Evolutionary conservation across 2,113 vertebrate genomes (phyloP).

Genomic region (Sebastes fasciatus): DNA sequence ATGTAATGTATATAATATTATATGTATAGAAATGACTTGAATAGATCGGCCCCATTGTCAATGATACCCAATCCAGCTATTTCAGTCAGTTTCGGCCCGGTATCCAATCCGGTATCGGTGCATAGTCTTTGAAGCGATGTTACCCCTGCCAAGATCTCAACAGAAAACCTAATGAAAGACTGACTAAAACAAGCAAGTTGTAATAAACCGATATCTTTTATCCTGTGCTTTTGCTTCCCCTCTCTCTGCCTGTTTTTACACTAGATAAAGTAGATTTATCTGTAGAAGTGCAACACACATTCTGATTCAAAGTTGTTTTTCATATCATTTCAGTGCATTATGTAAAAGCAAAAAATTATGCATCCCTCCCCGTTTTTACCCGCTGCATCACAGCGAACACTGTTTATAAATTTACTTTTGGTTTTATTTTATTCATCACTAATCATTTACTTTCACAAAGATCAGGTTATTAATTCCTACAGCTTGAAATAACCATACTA

Average conservation of each 20-base stretch:
- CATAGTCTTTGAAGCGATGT: not conserved
- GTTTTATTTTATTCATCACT: not conserved
- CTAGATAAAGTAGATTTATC: no score
- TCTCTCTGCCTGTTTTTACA: not conserved
- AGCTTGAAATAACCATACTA: slow-evolving; percentile 2
- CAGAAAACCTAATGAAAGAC: not conserved
- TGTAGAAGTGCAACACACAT: no score
- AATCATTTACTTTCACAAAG: slow-evolving; percentile 21
- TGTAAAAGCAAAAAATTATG: not conserved
- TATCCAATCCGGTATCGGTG: no score
- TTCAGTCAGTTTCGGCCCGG: no score
- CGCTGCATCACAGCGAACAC: not conserved
- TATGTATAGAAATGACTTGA: no score
- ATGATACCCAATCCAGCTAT: no score
- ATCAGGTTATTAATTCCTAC: slow-evolving; percentile 13
- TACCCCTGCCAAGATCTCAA: not conserved
- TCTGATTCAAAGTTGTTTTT: no score
- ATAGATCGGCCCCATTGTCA: no score
- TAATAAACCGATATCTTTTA: not conserved
- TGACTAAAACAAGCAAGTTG: not conserved
- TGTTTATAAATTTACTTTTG: not conserved
- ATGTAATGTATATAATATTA: no score
- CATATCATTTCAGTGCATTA: not conserved
- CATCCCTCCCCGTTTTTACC: not conserved
- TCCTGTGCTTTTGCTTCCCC: not conserved